phyloP scores from a whole-genome alignment of 2,113 vertebrate species.

The Perca flavescens region DNA sequence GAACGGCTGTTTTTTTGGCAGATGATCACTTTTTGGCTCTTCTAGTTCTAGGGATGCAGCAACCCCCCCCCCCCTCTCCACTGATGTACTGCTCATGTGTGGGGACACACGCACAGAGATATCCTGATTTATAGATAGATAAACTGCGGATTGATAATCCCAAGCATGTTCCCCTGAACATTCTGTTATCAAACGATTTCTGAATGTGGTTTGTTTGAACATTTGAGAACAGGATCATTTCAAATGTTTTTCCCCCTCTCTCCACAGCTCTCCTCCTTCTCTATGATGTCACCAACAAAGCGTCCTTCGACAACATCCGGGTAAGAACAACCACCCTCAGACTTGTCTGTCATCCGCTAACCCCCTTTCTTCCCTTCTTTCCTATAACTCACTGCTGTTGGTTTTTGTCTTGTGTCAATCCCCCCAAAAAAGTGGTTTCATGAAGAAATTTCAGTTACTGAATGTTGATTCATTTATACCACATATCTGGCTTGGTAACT shows the following conservation, averaged over 20 bases:
- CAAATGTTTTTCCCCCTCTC: slow-evolving; percentile 34
- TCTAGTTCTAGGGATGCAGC: too few species aligned
- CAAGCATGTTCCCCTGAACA: background rate
- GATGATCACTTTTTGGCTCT: too few species aligned
- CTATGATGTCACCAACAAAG: slow-evolving; percentile 93
- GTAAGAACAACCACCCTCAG: slow-evolving; percentile 71
- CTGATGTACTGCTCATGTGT: too few species aligned
- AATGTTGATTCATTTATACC: background rate
- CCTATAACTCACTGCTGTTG: background rate
- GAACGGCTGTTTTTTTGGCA: too few species aligned
- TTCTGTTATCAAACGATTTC: background rate
- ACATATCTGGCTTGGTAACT: background rate
- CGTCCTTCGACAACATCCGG: slow-evolving; percentile 94
- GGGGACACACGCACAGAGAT: too few species aligned
- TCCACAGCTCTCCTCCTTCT: slow-evolving; percentile 90
- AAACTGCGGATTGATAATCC: background rate
- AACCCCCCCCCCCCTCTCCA: too few species aligned
- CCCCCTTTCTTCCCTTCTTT: background rate
- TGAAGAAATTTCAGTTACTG: background rate
- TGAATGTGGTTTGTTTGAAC: background rate
- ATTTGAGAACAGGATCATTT: too few species aligned
- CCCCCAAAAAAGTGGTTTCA: background rate
- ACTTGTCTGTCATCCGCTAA: background rate
- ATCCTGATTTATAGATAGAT: too few species aligned
- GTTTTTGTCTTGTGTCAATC: background rate